Conservation (phyloP, 2,888 invertebrate species). For the Eupithecia exiguata region DNA sequence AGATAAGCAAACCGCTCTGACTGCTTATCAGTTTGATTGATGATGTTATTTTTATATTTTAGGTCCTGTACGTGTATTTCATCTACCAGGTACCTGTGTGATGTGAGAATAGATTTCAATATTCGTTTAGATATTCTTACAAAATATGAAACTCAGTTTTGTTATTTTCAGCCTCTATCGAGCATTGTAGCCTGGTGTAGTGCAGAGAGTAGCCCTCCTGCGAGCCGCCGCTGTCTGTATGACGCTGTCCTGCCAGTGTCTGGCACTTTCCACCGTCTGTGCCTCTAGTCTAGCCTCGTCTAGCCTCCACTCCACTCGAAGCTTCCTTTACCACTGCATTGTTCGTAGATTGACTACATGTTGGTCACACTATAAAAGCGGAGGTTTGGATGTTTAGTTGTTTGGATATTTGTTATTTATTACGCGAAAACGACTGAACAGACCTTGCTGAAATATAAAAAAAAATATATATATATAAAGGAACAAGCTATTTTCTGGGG, state of each 20-base stretch:
- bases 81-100: neutral
- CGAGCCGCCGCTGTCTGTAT: neutral
- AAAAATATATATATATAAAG: no score
- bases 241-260: neutral
- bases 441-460: no score
- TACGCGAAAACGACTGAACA: no score
- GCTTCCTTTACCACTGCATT: no score
- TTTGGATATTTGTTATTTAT: no score
- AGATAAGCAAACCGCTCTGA: constrained; percentile 39
- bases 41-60: constrained; percentile 44
- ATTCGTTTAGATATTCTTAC: neutral
- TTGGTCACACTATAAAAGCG: no score
- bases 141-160: neutral
- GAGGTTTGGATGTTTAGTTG: no score
- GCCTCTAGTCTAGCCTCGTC: no score
- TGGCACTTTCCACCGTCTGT: no score
- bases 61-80: neutral
- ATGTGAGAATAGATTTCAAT: neutral
- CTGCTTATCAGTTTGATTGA: constrained; percentile 47
- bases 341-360: no score
- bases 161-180: neutral
- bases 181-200: neutral
- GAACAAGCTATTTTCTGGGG: no score
- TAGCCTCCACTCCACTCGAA: no score
- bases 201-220: neutral